Evolutionary conservation across 1,140 invertebrate genomes (phyloP).

Genomic region (Steinernema feltiae): DNA sequence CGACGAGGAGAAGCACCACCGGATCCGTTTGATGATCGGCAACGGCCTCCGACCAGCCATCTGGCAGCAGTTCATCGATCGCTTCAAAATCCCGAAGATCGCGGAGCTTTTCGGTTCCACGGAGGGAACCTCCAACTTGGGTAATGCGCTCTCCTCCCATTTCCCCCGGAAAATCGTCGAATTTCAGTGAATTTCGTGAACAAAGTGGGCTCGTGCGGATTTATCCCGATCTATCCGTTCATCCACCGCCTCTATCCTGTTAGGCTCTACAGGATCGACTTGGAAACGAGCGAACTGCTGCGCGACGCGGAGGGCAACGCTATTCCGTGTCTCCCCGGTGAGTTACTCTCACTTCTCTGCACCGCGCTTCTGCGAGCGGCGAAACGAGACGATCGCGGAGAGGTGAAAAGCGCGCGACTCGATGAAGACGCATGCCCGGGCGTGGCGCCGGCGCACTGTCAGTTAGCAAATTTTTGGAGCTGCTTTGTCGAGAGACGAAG

Average conservation of each 20-base stretch:
- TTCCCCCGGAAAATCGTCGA: background rate
- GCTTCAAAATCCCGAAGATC: constrained; percentile 76
- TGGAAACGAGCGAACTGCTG: constrained; percentile 71
- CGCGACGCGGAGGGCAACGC: constrained; percentile 70
- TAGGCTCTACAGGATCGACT: constrained; percentile 74
- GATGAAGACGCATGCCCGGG: no score
- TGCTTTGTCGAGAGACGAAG: no score
- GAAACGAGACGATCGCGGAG: no score
- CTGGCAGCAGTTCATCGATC: constrained; percentile 80
- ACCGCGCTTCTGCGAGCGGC: no score
- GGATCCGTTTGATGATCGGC: constrained; percentile 80
- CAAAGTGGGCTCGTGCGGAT: constrained; percentile 84
- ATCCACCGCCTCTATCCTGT: constrained; percentile 59
- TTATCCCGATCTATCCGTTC: constrained; percentile 67
- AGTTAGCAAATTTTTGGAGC: no score
- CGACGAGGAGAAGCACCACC: constrained; percentile 74
- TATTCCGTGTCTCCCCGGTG: constrained; percentile 69
- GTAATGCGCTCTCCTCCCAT: constrained; percentile 42
- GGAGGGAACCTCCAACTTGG: constrained; percentile 86
- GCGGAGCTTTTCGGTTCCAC: constrained; percentile 94
- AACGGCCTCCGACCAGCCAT: constrained; percentile 95
- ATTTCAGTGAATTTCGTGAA: constrained; percentile 70
- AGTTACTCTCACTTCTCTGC: no score
- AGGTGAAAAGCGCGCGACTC: no score
- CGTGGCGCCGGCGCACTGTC: no score